phyloP scores from a whole-genome alignment of 2,888 invertebrate species.

The Thereva unica region DNA sequence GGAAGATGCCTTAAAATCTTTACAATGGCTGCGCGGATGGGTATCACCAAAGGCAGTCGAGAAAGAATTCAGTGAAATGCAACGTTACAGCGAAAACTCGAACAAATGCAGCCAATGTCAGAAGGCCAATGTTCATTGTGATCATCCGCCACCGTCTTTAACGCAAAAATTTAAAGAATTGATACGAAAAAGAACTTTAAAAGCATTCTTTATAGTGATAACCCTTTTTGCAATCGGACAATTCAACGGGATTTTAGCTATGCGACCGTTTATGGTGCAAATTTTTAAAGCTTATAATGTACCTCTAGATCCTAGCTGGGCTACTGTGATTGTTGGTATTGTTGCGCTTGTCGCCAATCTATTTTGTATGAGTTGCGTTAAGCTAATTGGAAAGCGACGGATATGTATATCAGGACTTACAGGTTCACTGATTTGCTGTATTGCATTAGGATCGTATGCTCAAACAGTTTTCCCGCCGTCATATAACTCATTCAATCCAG shows the following conservation, averaged over 20 bases:
- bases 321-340: constrained; percentile 61
- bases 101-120: constrained; percentile 43
- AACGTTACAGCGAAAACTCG: constrained; percentile 43
- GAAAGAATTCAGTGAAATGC: constrained; percentile 44
- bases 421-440: constrained; percentile 57
- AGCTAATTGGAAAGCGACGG: constrained; percentile 60
- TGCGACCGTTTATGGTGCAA: constrained; percentile 64
- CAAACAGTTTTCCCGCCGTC: constrained; percentile 52
- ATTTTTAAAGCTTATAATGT: constrained; percentile 57
- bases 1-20: constrained; percentile 61
- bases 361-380: constrained; percentile 57
- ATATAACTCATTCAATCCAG: constrained; percentile 59
- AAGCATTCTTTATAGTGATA: constrained; percentile 61
- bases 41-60: constrained; percentile 43
- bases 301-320: constrained; percentile 57
- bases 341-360: constrained; percentile 59
- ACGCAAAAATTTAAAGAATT: constrained; percentile 51
- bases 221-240: constrained; percentile 62
- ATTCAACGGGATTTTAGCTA: constrained; percentile 60
- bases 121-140: constrained; percentile 43
- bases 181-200: constrained; percentile 61
- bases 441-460: constrained; percentile 59
- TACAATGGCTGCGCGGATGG: constrained; percentile 62
- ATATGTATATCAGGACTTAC: constrained; percentile 59
- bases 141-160: constrained; percentile 51